A percentile compares a stretch with the other conserved stretches of the same genome.
Conservation (phyloP, 1,140 invertebrate species). For the Drosophila melanica region DNA sequence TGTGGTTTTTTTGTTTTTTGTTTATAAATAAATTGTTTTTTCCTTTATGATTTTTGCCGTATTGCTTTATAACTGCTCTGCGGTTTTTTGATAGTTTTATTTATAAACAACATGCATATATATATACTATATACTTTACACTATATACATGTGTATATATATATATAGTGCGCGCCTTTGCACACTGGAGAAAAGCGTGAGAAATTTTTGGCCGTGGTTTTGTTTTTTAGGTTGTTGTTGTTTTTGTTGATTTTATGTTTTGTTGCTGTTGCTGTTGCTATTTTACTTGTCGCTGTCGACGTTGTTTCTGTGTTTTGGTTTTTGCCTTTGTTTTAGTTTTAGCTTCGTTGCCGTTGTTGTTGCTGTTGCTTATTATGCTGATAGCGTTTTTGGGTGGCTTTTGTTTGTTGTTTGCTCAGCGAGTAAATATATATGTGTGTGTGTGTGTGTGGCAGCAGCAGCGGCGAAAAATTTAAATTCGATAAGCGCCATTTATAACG, state of each 20-base stretch:
- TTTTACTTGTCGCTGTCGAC: constrained; percentile 54
- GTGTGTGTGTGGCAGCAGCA: constrained; percentile 34
- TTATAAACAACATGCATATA: constrained; percentile 19
- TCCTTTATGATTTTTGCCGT: constrained; percentile 15
- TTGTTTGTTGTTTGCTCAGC: constrained; percentile 37
- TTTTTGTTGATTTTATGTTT: constrained; percentile 37
- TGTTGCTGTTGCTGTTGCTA: constrained; percentile 35
- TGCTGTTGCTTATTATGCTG: constrained; percentile 70
- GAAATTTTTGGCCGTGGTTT: constrained; percentile 78
- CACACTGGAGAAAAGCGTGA: constrained; percentile 72
- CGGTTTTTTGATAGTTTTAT: constrained; percentile 30
- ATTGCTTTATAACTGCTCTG: constrained; percentile 28
- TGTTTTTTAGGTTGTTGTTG: constrained; percentile 55
- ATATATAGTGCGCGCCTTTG: constrained; percentile 34
- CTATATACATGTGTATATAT: constrained; percentile 27
- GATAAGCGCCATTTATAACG: constrained; percentile 66
- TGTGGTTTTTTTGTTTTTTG: constrained; percentile 19
- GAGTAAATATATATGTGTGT: constrained; percentile 26
- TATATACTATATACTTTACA: constrained; percentile 21
- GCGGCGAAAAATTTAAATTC: constrained; percentile 71
- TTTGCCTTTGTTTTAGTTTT: constrained; percentile 57
- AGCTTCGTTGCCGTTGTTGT: constrained; percentile 37
- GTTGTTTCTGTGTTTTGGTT: constrained; percentile 62
- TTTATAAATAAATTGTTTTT: constrained; percentile 28
- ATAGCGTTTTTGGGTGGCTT: constrained; percentile 66